These are phyloP conservation scores for Aselliscus stoliczkanus DNA, from an alignment of 2,797 vertebrate species.

Conservation along the genomic window DNA sequence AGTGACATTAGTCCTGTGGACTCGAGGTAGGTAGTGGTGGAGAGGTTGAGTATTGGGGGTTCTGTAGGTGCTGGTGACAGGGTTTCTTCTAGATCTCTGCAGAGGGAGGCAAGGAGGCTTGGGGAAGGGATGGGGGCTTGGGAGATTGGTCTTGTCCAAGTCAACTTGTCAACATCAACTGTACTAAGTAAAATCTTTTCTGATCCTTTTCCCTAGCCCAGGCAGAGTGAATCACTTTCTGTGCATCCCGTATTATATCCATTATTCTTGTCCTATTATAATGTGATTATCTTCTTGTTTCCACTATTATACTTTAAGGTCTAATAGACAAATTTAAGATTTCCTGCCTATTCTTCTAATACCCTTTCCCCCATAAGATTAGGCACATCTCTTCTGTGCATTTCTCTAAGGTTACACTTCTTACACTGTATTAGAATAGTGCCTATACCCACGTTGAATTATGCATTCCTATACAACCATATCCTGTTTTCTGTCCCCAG, in stretches of 20 bases:
- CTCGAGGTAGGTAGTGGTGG: neutral
- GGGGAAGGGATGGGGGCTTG: neutral
- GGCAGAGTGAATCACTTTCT: neutral
- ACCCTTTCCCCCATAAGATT: neutral
- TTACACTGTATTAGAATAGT: neutral
- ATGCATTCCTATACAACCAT: neutral
- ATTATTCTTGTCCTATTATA: neutral
- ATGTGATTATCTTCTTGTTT: neutral
- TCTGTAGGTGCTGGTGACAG: neutral
- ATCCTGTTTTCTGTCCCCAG: neutral
- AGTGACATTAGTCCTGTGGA: neutral
- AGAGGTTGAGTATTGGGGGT: neutral
- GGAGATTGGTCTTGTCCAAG: neutral
- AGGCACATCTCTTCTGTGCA: neutral
- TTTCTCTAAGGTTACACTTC: neutral
- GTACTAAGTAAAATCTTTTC: neutral
- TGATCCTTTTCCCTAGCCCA: neutral
- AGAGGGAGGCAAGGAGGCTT: neutral
- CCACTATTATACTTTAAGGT: neutral
- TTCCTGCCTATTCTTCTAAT: neutral
- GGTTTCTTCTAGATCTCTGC: neutral
- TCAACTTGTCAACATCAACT: neutral
- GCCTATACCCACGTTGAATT: neutral
- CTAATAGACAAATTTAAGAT: neutral
- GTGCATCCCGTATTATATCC: neutral